phyloP scores from a whole-genome alignment of 2,797 vertebrate species.

The Chelidonichthys spinosus region DNA sequence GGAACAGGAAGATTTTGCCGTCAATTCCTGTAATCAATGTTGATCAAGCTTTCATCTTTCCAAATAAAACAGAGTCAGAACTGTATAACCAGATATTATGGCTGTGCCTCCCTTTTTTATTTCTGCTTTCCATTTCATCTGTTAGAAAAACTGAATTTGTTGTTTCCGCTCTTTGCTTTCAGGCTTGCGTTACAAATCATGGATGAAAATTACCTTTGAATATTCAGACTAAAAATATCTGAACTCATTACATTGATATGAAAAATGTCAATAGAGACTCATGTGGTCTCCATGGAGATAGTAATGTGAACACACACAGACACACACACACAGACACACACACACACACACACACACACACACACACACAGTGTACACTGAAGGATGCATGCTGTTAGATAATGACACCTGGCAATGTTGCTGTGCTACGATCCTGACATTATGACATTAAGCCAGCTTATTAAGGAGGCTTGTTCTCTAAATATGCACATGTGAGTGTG shows the following conservation, averaged over 20 bases:
- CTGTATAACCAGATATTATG: not conserved
- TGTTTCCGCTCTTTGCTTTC: not conserved
- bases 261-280: constrained; percentile 4
- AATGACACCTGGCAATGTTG: constrained; percentile 41
- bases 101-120: not conserved
- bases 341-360: not conserved
- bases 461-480: constrained; percentile 24
- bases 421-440: constrained; percentile 12
- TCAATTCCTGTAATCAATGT: not conserved
- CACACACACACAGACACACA: constrained; percentile 11
- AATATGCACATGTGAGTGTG: constrained; percentile 14
- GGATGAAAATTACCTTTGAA: constrained; percentile 8
- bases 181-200: not conserved
- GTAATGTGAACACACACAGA: constrained; percentile 26
- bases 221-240: constrained; percentile 1
- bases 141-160: not conserved
- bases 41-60: not conserved
- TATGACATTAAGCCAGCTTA: constrained; percentile 41
- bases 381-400: constrained; percentile 31
- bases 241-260: not conserved
- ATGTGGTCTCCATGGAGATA: constrained; percentile 46
- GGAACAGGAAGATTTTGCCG: not conserved
- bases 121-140: not conserved
- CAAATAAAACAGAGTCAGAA: not conserved
- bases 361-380: not conserved